Evolutionary conservation across 92 coral and sea anemone species (phyloP).

Genomic region (Epizoanthus rinbou): DNA sequence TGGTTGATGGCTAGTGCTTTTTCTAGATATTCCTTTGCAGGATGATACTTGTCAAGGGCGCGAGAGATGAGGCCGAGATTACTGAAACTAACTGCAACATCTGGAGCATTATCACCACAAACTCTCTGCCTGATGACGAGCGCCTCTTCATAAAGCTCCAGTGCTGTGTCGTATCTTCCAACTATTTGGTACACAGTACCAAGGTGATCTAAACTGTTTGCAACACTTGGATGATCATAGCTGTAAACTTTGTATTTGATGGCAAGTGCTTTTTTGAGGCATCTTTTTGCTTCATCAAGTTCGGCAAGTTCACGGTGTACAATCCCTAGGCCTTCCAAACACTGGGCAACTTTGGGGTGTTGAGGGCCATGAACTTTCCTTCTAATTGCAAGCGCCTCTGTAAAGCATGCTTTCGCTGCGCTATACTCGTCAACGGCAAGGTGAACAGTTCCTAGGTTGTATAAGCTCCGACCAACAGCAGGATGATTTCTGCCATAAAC

Average conservation of each 20-base stretch:
- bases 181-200: constrained; percentile 37
- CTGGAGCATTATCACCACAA: constrained; percentile 39
- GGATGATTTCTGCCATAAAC: constrained; percentile 26
- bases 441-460: constrained; percentile 41
- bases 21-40: constrained; percentile 34
- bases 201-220: constrained; percentile 34
- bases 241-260: constrained; percentile 24
- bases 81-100: constrained; percentile 48
- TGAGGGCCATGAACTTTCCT: constrained; percentile 12
- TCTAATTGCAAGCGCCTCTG: constrained; percentile 22
- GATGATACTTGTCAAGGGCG: constrained; percentile 33
- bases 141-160: constrained; percentile 41
- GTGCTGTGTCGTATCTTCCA: constrained; percentile 26
- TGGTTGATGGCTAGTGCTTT: constrained; percentile 47
- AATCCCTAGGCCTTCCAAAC: constrained; percentile 36
- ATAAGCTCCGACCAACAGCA: constrained; percentile 36
- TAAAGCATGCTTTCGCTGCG: constrained; percentile 27
- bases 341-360: constrained; percentile 36
- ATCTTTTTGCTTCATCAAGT: constrained; percentile 28
- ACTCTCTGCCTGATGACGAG: constrained; percentile 41
- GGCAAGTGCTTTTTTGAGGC: constrained; percentile 33
- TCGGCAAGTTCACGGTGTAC: constrained; percentile 44
- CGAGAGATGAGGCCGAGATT: constrained; percentile 42
- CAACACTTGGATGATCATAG: constrained; percentile 28
- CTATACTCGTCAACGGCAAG: constrained; percentile 35